Evolutionary conservation across 2,888 invertebrate species (phyloP), one percentile per base, ranked within the genome.

Genomic region (Eudiplozoon nipponicum): DNA sequence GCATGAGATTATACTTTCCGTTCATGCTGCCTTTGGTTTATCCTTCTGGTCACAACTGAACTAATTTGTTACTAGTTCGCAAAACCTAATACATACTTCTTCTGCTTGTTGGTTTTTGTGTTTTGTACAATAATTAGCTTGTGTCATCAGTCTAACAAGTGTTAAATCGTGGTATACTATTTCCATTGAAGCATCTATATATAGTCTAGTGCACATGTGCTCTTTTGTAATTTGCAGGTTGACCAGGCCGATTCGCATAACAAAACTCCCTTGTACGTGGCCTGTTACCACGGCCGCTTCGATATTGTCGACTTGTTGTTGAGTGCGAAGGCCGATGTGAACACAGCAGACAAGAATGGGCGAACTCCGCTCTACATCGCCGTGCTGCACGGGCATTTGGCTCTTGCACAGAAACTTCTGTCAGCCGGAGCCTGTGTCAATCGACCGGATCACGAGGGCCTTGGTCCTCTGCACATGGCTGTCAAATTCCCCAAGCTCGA

Each of bases 401-500:
- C 28, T 18, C 39, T 44, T 18, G 44, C 44, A 9, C 28, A 45
- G 13, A 29, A 33, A 19, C 39, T 44, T 5, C 37, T 44, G 5
- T 13, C 13, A 29, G 34, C 22, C 13, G 44, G 44, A 15, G 44
- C 44, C 17, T 23, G 19, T 9, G 42, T 44, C 18, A 44, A 44
- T 22, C 18, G 31, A 19, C 43, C 43, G 9, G 44, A 44, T 38
- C 40, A 44, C 19, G 34, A 46, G 11, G 52, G 51, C 1, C 44
- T 54, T 33, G 52, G 52, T 3, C 38, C 46, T 2, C 51, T 49
- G 35, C 51, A 54, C 46, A 50, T 54, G 48, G 52, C 50, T 11
- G 45, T 45, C 22, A 43, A 47, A 18, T 51, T 48, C 40, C 49
- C 50, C 2, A 45, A 49, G 34, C 39, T 44, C 22, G 44, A 44